phyloP scores from a whole-genome alignment of 2,113 vertebrate genomes.

The Picathartes gymnocephalus region DNA sequence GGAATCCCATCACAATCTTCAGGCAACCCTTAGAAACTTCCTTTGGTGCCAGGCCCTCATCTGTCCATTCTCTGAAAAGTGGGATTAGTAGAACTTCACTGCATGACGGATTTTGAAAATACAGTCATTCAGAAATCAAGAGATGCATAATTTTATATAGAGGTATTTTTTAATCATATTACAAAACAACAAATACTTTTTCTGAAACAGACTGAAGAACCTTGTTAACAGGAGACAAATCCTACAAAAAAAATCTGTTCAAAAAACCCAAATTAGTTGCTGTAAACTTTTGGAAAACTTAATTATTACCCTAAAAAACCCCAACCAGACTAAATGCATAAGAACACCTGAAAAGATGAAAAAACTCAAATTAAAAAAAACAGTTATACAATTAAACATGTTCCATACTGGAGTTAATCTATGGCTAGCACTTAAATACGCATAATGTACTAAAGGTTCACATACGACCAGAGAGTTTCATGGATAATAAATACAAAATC shows the following conservation, averaged over 20 bases:
- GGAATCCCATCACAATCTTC: not conserved
- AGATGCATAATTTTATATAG: not conserved
- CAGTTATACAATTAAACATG: not conserved
- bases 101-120: not conserved
- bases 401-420: not conserved
- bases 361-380: not conserved
- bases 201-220: not conserved
- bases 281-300: not conserved
- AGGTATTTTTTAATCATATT: not conserved
- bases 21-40: not conserved
- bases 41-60: not conserved
- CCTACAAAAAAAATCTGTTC: not conserved
- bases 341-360: not conserved
- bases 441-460: rapidly evolving
- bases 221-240: not conserved
- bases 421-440: not conserved
- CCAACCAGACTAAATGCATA: not conserved
- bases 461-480: not conserved
- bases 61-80: not conserved
- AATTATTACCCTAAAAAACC: not conserved
- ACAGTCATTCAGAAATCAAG: not conserved
- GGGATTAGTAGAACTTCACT: not conserved
- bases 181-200: not conserved
- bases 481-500: not conserved
- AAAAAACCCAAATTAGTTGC: not conserved